Conservation (phyloP, 2,113 vertebrate species). For the Pristiophorus japonicus region DNA sequence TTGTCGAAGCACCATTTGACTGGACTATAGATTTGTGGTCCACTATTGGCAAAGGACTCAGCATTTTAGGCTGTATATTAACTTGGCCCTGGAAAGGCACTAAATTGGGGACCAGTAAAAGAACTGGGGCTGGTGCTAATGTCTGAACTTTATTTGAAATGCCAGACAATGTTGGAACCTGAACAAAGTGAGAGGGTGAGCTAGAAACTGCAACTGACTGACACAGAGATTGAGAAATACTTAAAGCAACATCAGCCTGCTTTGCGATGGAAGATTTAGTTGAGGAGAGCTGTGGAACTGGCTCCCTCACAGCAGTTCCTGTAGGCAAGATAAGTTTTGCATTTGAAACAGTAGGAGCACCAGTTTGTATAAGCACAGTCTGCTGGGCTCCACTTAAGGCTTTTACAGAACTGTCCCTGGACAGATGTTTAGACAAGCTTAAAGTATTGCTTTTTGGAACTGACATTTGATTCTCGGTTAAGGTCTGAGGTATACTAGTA, state of each 20-base stretch:
- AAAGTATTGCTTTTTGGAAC: conserved; percentile 70
- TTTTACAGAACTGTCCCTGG: conserved; percentile 80
- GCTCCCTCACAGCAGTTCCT: conserved; percentile 92
- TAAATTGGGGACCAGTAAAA: conserved; percentile 79
- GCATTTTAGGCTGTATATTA: conserved; percentile 49
- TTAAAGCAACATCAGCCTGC: conserved; percentile 74
- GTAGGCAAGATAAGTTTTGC: conserved; percentile 78
- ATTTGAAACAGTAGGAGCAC: conserved; percentile 78
- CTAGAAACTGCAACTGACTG: conserved; percentile 61
- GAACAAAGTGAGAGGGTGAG: conserved; percentile 71
- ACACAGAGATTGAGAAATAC: conserved; percentile 70
- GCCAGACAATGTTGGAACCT: conserved; percentile 61
- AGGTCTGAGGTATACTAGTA: conserved; percentile 64
- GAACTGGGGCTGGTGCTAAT: conserved; percentile 69
- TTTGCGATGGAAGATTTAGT: conserved; percentile 78
- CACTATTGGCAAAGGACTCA: conserved; percentile 34
- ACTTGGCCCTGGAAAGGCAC: conserved; percentile 69
- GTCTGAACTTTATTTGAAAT: conserved; percentile 61
- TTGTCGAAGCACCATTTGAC: conserved; percentile 75
- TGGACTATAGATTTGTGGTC: conserved; percentile 43
- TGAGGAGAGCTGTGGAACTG: conserved; percentile 86
- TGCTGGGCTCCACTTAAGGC: conserved; percentile 93
- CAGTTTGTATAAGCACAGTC: conserved; percentile 78
- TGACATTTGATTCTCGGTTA: conserved; percentile 65
- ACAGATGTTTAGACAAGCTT: conserved; percentile 70